Evolutionary conservation across 2,797 vertebrate genomes (phyloP), one percentile per base, ranked within the genome.

Genomic region (Spinibarbus caldwelli): DNA sequence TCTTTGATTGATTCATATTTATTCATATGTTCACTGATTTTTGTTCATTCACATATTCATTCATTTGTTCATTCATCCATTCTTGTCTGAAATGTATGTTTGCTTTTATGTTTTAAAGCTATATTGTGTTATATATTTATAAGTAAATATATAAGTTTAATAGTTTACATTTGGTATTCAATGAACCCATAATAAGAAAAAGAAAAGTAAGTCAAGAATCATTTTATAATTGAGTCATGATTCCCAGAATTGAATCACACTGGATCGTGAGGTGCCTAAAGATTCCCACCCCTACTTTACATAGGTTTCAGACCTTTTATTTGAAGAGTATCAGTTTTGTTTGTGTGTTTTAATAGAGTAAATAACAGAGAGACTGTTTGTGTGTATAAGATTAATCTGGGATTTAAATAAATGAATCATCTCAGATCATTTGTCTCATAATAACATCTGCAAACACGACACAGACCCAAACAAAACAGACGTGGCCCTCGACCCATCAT

Each of bases 401-500:
- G 79, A 70, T 70, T 80, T 36, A 17, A 80, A 67, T 70, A 36
- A 80, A 54, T 54, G 8, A 80, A 70, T 70, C 47, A 70, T 80
- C 45, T 68, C 62, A n/a, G 41, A 67, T 80, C 6, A 67, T 80
- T 67, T 80, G 31, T 80, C 15, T 66, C 43, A 19, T 70, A 70
- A 80, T 80, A 38, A 68, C 64, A 68, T 54, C 52, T 11, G 31
- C 45, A 80, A 80, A 68, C 36, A 68, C 43, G 43, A 34, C 64
- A 59, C 47, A 31, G 17, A 70, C 47, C 12, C 47, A 45, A 75
- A 84, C 62, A 84, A 75, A 62, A 54, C 73, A 54, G 45, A 47
- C 15, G 15, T 2, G 10, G 9, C 78, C 31, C 29, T 38, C 4
- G 1, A 8, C 1, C 52, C 45, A 0, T 67, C 54, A 66, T 49